These are phyloP conservation scores for Luperina nickerlii DNA, from an alignment of 2,888 invertebrate genomes.

Conservation along the genomic window DNA sequence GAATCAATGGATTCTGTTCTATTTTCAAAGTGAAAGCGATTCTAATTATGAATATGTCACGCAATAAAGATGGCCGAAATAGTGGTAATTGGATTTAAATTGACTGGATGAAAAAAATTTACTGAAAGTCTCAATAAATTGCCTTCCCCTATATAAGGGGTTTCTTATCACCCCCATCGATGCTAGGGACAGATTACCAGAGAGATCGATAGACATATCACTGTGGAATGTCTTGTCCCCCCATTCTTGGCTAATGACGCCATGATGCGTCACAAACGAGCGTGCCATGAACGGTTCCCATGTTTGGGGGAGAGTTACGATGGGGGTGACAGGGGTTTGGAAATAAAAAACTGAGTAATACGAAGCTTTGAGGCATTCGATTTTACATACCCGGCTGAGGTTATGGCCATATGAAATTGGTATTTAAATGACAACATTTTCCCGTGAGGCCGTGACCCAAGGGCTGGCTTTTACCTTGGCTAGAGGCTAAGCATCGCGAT, in stretches of 20 bases:
- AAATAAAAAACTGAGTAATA: conserved; percentile 4
- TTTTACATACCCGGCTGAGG: not conserved
- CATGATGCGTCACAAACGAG: conserved; percentile 45
- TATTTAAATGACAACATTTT: not conserved
- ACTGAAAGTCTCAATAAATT: conserved; percentile 31
- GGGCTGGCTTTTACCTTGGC: no score
- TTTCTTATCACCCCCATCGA: conserved; percentile 34
- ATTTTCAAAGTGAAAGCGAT: not conserved
- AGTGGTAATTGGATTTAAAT: not conserved
- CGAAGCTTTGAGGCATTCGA: not conserved
- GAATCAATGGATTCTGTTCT: not conserved
- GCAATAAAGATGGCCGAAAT: not conserved
- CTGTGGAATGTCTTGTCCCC: conserved; percentile 28
- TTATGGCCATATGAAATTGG: not conserved
- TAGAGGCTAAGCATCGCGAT: no score
- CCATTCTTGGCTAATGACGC: conserved; percentile 38
- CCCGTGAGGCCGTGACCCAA: no score
- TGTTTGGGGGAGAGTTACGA: not conserved
- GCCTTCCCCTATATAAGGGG: not conserved
- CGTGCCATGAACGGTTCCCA: conserved; percentile 28
- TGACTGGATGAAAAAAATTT: not conserved
- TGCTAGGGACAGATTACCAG: conserved; percentile 38
- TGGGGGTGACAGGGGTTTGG: not conserved
- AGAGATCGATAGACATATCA: conserved; percentile 34
- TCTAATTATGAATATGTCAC: not conserved